Base-by-base conservation (phyloP, 2,113 vertebrate genomes). In the Aplodontia rufa region DNA sequence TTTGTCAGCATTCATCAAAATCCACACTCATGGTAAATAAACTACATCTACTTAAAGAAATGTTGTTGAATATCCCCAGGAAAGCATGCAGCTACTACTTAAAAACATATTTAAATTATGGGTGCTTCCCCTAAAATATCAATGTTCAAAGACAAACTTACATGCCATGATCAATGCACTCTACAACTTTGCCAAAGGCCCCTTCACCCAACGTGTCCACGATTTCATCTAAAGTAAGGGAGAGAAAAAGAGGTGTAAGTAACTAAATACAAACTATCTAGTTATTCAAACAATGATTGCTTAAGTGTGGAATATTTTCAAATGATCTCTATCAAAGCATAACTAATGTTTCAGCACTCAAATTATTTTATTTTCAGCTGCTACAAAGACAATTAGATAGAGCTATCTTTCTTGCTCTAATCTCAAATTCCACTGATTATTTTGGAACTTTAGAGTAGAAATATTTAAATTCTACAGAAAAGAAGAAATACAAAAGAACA, bases 111-210 rank as follows among this genome's bases (percentile, higher is more conserved):
- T 13, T 72, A 84, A 96, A 87, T 72, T 66, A 82, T 35, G 30
- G 51, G 53, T 72, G 72, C 28, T 71, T 91, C 28, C 72, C 8
- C 64, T 28, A 81, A 95, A 82, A 66, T 62, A 49, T 8, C 17
- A 95, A 84, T 75, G 26, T 53, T 89, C 12, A 58, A 87, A 95
- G 87, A 66, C 28, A 71, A 24, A 98, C 98, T 98, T 98, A 98
- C 98, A 98, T 98, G 97, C 97, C 97, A 97, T 99, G 99, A 98
- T 99, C 99, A 98, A 99, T 99, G 97, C 99, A 99, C 97, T 99
- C 99, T 58, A 99, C 99, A 30, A 99, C 99, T 98, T 99, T 99
- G 96, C 99, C 99, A 99, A 99, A 99, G 97, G 99, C 99, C 97
- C 99, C 99, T 98, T 99, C 99, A 98, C 99, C 99, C 98, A 99